Percentiles rank a stretch among this genome's conserved stretches.
phyloP scores from a whole-genome alignment of 53 echinoderm and acorn worm species.

The Patiria pectinifera region DNA sequence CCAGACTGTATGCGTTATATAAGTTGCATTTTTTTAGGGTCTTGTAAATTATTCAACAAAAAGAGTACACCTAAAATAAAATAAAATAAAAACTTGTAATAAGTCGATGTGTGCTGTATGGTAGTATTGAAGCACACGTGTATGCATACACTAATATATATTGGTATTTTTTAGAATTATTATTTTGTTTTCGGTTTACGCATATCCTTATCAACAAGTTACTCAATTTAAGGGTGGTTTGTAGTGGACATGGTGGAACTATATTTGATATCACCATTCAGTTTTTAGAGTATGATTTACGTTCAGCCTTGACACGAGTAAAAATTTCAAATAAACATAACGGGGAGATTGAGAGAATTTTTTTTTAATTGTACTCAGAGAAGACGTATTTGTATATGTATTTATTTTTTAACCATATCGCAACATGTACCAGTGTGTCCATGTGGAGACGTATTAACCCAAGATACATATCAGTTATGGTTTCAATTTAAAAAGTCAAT shows the following conservation, averaged over 20 bases:
- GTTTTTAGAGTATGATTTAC: neutral
- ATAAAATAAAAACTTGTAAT: neutral
- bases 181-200: neutral
- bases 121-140: slow-evolving; percentile 14
- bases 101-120: slow-evolving; percentile 17
- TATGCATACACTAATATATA: slow-evolving; percentile 13
- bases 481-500: neutral
- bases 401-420: slow-evolving; percentile 3
- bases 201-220: neutral
- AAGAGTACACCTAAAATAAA: neutral
- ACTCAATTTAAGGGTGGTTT: neutral
- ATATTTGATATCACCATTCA: neutral
- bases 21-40: neutral
- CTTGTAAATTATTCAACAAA: neutral
- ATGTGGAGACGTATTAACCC: neutral
- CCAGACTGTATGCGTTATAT: neutral
- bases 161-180: neutral
- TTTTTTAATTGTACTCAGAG: slow-evolving; percentile 3
- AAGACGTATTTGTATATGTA: neutral
- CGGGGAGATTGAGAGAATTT: neutral
- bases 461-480: slow-evolving; percentile 27
- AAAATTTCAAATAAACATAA: neutral
- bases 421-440: neutral
- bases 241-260: neutral
- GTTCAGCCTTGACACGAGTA: neutral